Evolutionary conservation across 2,888 invertebrate species (phyloP), one percentile per base, ranked within the genome.

Genomic region (Apotomis betuletana): DNA sequence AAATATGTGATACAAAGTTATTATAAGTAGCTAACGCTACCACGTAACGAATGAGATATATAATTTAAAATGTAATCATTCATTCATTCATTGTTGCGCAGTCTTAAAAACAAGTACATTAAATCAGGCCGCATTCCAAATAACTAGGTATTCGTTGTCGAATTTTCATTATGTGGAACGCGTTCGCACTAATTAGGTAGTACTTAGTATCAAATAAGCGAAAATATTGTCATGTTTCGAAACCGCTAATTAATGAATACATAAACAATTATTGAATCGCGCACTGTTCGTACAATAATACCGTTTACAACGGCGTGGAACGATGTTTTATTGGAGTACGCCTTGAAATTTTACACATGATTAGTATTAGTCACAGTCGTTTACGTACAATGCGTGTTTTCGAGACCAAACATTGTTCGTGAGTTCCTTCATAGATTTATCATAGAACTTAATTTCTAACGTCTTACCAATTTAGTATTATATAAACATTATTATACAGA

Each of bases 281-380:
- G 41, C 6, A 6, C 41, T 41, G 5, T 41, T 5, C 41, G 41
- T 27, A 27, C 41, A 6, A 41, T 41, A 41, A 5, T 41, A 41
- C 41, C 41, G 41, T 41, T 41, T 5, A 49, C 49, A 49, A 49
- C 3, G 10, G 49, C 49, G 44, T 60, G 8, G 60, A 46, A 46
- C 49, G 15, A 61, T 61, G 0, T 61, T 27, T 62, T 46, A 61
- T 15, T 51, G 51, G 5, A 36, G 6, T 62, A 36, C 36, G 36
- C 61, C 61, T 62, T 51, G 61, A 51, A 62, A 62, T 49, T 10
- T 51, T 51, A 27, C 61, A 46, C 61, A 51, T 27, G 61, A 27
- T 62, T 62, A n/a, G 61, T 62, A n/a, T 51, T 62, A 46, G 51
- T 36, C 61, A 62, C 61, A 51, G 61, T n/a, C 9, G 10, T 12